Evolutionary conservation across 1,140 invertebrate species (phyloP).

Genomic region (Meloidogyne hapla): DNA sequence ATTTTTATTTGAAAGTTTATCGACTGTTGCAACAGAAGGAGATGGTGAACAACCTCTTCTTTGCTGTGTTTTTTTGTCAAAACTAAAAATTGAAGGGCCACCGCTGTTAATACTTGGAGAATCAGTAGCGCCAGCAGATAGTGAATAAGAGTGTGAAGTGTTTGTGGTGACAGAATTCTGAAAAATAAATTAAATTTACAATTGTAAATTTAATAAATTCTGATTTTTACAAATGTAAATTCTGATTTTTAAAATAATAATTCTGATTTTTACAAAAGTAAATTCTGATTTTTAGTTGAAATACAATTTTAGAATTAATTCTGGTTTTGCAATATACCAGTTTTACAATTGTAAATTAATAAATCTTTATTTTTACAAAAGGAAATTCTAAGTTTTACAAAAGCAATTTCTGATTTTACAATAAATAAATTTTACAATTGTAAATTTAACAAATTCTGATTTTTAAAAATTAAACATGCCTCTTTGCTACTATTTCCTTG

Average conservation of each 20-base stretch:
- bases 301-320: no score
- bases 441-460: no score
- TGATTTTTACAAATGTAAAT: neutral
- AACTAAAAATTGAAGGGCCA: constrained; percentile 1
- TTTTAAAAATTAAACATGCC: neutral
- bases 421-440: no score
- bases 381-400: no score
- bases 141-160: constrained; percentile 6
- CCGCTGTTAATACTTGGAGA: constrained; percentile 11
- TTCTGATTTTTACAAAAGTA: no score
- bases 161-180: neutral
- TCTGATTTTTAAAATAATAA: neutral
- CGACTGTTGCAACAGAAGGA: constrained; percentile 3
- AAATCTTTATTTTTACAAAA: neutral
- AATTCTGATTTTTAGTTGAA: no score
- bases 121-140: constrained; percentile 26
- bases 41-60: constrained; percentile 4
- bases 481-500: constrained; percentile 2
- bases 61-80: constrained; percentile 19
- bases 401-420: no score
- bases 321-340: no score
- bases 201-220: no score
- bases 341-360: no score
- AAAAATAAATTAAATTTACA: no score
- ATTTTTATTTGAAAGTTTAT: neutral